Evolutionary conservation across 2,113 vertebrate species (phyloP).

Genomic region (Lepisosteus osseus): DNA sequence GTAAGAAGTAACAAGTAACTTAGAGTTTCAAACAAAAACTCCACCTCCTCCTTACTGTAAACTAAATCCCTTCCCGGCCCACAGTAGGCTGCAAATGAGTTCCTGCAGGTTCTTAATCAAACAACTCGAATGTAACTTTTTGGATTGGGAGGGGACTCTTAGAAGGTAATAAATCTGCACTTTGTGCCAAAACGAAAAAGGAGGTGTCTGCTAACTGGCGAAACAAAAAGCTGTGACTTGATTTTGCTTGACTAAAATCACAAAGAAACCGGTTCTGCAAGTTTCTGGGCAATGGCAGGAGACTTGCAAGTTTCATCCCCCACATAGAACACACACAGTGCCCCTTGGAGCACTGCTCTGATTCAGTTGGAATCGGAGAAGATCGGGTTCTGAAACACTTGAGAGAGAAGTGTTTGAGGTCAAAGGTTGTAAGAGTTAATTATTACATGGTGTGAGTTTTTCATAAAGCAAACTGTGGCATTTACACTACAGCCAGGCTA

Average conservation of each 20-base stretch:
- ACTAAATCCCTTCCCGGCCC: constrained; percentile 51
- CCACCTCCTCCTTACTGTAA: constrained; percentile 42
- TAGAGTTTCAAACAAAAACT: constrained; percentile 22
- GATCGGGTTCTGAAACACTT: not conserved
- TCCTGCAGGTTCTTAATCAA: constrained; percentile 16
- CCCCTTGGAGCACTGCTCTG: not conserved
- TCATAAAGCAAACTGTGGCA: not conserved
- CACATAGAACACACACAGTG: constrained; percentile 11
- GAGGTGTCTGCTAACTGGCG: constrained; percentile 27
- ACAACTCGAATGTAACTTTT: constrained; percentile 15
- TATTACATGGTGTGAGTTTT: not conserved
- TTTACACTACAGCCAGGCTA: not conserved
- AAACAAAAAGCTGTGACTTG: constrained; percentile 31
- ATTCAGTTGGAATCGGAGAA: not conserved
- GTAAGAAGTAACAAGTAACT: constrained; percentile 41
- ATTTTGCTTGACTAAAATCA: constrained; percentile 35
- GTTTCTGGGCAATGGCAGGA: constrained; percentile 28
- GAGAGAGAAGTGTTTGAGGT: not conserved
- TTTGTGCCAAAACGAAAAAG: constrained; percentile 24
- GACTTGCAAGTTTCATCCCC: constrained; percentile 20
- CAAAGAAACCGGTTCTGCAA: constrained; percentile 65
- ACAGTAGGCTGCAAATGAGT: constrained; percentile 25
- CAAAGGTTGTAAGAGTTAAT: not conserved
- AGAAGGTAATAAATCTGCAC: not conserved
- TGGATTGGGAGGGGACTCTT: not conserved